Conservation (phyloP, 2,797 vertebrate species). For the Hapalemur alaotrensis region DNA sequence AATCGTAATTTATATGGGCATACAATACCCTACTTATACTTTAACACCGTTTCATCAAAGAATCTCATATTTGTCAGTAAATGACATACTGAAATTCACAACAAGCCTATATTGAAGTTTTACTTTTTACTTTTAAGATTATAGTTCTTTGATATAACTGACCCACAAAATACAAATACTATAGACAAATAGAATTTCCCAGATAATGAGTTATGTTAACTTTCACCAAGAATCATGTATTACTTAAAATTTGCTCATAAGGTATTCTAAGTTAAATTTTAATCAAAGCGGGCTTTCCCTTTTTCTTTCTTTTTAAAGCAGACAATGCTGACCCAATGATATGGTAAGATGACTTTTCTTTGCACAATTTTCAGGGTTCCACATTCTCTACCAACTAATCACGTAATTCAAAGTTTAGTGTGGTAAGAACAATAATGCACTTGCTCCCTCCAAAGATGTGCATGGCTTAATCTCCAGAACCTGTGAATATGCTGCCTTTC, state of each 20-base stretch:
- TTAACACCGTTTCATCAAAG: slow-evolving; percentile 12
- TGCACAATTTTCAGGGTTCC: not conserved
- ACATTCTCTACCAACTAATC: not conserved
- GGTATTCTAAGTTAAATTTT: not conserved
- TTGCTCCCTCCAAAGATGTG: rapidly evolving
- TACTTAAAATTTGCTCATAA: not conserved
- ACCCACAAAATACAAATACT: not conserved
- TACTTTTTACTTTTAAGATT: not conserved
- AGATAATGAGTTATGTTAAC: not conserved
- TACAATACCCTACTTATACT: slow-evolving; percentile 22
- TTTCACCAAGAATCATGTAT: not conserved
- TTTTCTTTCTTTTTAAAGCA: not conserved
- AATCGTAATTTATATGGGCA: slow-evolving; percentile 22
- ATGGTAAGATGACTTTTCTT: not conserved
- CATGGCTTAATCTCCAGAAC: not conserved
- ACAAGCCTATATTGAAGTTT: not conserved
- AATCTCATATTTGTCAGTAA: slow-evolving; percentile 33
- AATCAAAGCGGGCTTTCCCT: not conserved
- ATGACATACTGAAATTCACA: slow-evolving; percentile 2
- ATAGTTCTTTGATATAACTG: not conserved
- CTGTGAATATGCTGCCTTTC: not conserved
- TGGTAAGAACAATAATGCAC: not conserved
- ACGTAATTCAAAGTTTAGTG: not conserved
- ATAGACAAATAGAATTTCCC: not conserved
- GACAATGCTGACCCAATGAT: not conserved